These are phyloP conservation scores for Vollenhovia emeryi DNA, from an alignment of 1,140 invertebrate genomes.

Conservation along the genomic window DNA sequence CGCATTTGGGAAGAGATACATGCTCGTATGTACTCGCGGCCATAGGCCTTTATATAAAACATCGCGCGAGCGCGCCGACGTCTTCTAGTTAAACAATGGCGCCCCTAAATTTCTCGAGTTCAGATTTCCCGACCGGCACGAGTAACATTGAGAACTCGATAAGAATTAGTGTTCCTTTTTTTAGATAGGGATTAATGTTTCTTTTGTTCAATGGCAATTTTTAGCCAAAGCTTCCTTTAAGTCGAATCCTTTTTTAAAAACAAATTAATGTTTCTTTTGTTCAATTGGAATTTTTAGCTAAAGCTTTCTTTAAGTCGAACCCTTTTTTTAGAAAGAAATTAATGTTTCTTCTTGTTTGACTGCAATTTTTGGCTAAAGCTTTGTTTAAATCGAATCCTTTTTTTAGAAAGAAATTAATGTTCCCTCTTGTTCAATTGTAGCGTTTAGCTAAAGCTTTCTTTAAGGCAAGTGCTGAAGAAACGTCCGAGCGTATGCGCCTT, in stretches of 20 bases:
- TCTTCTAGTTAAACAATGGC: not conserved
- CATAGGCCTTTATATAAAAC: not conserved
- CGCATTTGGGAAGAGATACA: slow-evolving; percentile 32
- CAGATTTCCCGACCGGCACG: no score
- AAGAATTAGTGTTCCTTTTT: not conserved
- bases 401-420: not conserved
- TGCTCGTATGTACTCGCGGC: not conserved
- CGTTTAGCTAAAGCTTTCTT: not conserved
- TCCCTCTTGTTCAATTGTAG: no score
- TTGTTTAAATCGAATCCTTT: no score
- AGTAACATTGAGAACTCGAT: not conserved
- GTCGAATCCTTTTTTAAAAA: no score
- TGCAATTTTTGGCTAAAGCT: no score
- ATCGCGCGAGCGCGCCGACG: not conserved
- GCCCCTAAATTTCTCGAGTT: not conserved
- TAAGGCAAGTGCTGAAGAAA: not conserved
- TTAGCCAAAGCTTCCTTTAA: no score
- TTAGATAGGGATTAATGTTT: not conserved
- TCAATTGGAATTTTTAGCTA: no score
- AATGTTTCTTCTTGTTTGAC: not conserved
- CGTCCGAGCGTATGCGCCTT: not conserved
- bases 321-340: not conserved
- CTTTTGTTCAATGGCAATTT: no score
- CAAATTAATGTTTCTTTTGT: no score
- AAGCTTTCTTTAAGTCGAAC: no score